Evolutionary conservation across 2,888 invertebrate species (phyloP).

Genomic region (Habrosyne pyritoides): DNA sequence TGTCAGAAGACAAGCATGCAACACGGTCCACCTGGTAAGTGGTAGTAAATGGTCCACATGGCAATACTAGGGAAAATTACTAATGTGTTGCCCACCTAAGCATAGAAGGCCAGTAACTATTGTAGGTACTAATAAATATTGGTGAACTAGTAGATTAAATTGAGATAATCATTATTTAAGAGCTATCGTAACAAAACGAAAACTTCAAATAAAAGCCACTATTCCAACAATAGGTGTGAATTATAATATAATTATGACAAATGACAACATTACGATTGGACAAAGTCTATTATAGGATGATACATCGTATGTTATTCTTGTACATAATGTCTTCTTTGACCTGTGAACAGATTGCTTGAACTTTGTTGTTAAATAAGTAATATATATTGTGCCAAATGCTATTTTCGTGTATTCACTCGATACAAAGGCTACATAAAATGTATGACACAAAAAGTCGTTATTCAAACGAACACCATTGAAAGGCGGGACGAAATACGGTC

Average conservation of each 20-base stretch:
- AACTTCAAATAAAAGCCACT: neutral
- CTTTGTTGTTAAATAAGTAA: constrained; percentile 17
- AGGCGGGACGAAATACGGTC: too few species aligned
- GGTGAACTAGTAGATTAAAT: too few species aligned
- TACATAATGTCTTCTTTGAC: constrained; percentile 16
- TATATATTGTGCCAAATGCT: neutral
- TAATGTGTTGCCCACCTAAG: too few species aligned
- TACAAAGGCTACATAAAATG: constrained; percentile 5
- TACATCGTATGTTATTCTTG: constrained; percentile 16
- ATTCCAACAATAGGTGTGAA: constrained; percentile 18
- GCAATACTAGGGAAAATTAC: too few species aligned
- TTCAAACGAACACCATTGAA: neutral
- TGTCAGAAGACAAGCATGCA: too few species aligned
- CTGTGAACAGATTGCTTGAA: constrained; percentile 23
- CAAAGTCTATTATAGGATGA: constrained; percentile 44
- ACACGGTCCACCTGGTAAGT: too few species aligned
- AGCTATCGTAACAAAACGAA: neutral
- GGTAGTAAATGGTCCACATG: too few species aligned
- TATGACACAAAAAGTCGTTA: constrained; percentile 1
- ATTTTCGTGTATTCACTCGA: constrained; percentile 6
- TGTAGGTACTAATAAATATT: too few species aligned
- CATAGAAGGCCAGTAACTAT: too few species aligned
- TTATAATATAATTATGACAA: constrained; percentile 37
- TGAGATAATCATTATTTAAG: too few species aligned
- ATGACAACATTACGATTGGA: constrained; percentile 36